phyloP scores from a whole-genome alignment of 2,888 invertebrate species.

The Nasonia oneida region DNA sequence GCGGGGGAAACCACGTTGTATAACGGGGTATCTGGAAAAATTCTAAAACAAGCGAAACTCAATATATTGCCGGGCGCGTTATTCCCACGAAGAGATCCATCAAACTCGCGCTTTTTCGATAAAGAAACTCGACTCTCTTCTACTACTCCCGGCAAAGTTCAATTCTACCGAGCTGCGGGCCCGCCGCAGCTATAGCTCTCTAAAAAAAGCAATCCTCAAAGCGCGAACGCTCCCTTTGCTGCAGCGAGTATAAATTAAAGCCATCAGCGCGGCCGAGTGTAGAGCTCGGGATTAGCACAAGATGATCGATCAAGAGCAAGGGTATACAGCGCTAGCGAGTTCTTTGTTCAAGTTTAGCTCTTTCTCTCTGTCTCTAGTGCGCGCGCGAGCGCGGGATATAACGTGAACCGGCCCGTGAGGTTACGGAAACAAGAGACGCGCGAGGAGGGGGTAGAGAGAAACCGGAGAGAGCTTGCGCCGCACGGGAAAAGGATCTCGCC shows the following conservation, averaged over 20 bases:
- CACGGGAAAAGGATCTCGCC: conserved; percentile 39
- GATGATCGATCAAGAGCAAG: conserved; percentile 5
- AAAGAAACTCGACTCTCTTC: not conserved
- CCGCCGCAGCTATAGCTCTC: not conserved
- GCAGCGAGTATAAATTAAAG: conserved; percentile 1
- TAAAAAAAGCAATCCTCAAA: conserved; percentile 8
- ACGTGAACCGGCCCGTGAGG: not conserved
- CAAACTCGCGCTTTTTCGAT: not conserved
- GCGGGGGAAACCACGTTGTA: no score
- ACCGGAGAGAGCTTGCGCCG: not conserved
- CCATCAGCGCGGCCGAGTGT: not conserved
- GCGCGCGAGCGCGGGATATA: not conserved
- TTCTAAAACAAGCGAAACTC: not conserved
- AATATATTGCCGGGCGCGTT: not conserved
- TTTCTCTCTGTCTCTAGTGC: not conserved
- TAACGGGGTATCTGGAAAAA: not conserved
- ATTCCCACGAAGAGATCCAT: not conserved
- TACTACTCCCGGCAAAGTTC: not conserved
- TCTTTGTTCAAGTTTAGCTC: not conserved
- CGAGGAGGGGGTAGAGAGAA: not conserved
- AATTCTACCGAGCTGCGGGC: not conserved
- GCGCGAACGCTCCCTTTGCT: not conserved
- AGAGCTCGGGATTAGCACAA: not conserved
- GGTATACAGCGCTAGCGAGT: not conserved
- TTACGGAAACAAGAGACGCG: not conserved